Conservation (phyloP, 2,888 invertebrate species). For the Lycaena phlaeas region DNA sequence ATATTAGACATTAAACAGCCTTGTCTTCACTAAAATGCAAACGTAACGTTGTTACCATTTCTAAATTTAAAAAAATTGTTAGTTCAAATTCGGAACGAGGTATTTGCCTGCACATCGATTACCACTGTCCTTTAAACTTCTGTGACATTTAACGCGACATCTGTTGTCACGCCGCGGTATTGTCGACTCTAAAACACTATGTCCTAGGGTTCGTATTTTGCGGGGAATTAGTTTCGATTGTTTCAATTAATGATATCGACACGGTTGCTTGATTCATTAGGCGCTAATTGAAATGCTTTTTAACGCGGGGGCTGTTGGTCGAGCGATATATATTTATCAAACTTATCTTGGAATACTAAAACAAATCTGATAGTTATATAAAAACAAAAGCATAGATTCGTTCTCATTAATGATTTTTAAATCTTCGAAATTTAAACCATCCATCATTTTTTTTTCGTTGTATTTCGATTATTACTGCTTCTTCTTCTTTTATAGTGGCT, state of each 20-base stretch:
- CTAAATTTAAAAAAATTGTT: no score
- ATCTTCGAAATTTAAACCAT: no score
- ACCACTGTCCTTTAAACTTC: conserved; percentile 6
- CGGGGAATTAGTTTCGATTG: conserved; percentile 3
- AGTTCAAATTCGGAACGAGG: conserved; percentile 5
- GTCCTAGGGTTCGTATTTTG: not conserved
- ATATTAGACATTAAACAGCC: no score
- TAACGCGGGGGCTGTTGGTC: not conserved
- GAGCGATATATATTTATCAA: not conserved
- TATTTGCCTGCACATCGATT: conserved; percentile 5
- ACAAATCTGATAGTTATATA: not conserved
- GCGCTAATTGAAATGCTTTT: conserved; percentile 11
- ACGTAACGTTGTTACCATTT: no score
- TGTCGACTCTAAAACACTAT: not conserved
- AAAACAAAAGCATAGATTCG: not conserved
- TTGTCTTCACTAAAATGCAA: no score
- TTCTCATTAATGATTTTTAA: not conserved
- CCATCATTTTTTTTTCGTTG: no score
- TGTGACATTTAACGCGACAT: conserved; percentile 8
- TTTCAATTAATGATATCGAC: conserved; percentile 21
- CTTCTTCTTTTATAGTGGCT: no score
- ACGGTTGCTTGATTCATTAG: conserved; percentile 21
- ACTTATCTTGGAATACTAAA: not conserved
- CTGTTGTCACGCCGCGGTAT: not conserved
- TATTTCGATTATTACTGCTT: no score